Evolutionary conservation across 2,888 invertebrate species (phyloP).

Genomic region (Ryuthela nishihirai): DNA sequence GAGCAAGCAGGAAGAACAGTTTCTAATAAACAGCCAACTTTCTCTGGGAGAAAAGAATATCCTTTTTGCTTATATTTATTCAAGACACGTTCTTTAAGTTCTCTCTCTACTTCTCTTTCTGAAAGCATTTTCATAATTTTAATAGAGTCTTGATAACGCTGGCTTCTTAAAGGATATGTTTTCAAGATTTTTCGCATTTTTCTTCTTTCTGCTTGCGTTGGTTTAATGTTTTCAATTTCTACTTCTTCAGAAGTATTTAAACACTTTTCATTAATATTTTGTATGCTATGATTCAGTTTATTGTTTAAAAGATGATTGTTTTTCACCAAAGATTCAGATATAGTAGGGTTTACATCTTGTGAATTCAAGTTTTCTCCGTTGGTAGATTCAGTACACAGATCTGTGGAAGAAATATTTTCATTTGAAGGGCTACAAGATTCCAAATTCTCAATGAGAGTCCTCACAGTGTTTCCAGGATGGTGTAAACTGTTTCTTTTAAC

Average conservation of each 20-base stretch:
- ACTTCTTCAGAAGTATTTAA: not conserved
- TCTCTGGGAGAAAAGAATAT: conserved; percentile 1
- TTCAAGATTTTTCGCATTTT: conserved; percentile 5
- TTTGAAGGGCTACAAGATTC: too few species aligned
- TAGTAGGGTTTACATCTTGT: too few species aligned
- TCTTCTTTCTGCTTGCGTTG: not conserved
- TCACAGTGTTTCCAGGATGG: too few species aligned
- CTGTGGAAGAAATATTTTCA: too few species aligned
- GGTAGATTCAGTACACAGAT: too few species aligned
- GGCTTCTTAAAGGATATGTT: conserved; percentile 19
- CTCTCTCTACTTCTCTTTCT: conserved; percentile 9
- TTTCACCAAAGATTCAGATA: too few species aligned
- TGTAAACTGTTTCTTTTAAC: too few species aligned
- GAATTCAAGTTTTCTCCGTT: too few species aligned
- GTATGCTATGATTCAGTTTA: too few species aligned
- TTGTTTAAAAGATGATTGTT: too few species aligned
- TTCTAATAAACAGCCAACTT: conserved; percentile 12
- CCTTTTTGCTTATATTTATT: not conserved
- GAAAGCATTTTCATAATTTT: conserved; percentile 9
- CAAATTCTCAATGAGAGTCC: too few species aligned
- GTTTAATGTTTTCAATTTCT: not conserved
- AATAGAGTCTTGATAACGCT: conserved; percentile 11
- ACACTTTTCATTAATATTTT: not conserved
- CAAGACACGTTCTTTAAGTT: conserved; percentile 4
- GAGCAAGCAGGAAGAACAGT: conserved; percentile 12